These are phyloP conservation scores for Oreortyx pictus DNA, from an alignment of 2,797 vertebrate species.

Conservation along the genomic window DNA sequence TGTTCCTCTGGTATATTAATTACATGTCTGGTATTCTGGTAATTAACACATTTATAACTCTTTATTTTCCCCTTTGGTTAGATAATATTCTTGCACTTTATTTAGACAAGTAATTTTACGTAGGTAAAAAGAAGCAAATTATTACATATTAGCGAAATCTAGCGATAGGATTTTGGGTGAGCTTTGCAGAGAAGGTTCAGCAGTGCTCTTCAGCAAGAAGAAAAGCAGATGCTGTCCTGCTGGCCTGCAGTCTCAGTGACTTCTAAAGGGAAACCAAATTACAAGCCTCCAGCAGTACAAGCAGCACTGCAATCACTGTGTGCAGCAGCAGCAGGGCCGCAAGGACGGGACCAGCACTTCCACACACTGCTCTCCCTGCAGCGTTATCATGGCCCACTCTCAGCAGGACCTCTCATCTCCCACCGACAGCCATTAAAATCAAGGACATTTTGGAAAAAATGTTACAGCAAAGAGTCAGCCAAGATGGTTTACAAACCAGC, in stretches of 20 bases:
- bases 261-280: background rate
- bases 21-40: constrained; percentile 72
- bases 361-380: background rate
- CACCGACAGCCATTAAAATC: background rate
- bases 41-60: constrained; percentile 81
- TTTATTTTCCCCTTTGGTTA: constrained; percentile 43
- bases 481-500: background rate
- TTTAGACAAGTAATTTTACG: constrained; percentile 45
- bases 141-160: constrained; percentile 41
- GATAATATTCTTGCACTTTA: constrained; percentile 40
- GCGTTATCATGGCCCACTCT: background rate
- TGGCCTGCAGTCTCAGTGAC: background rate
- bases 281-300: background rate
- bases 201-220: background rate
- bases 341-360: background rate
- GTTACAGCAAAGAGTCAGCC: background rate
- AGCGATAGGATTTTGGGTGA: background rate
- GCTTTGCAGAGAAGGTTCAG: constrained; percentile 12
- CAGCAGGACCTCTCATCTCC: background rate
- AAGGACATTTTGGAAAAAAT: background rate
- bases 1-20: constrained; percentile 81
- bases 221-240: constrained; percentile 13
- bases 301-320: background rate
- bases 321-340: constrained; percentile 1
- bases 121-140: constrained; percentile 50